phyloP scores from a whole-genome alignment of 2,113 vertebrate species.

The Cyrtonyx montezumae region DNA sequence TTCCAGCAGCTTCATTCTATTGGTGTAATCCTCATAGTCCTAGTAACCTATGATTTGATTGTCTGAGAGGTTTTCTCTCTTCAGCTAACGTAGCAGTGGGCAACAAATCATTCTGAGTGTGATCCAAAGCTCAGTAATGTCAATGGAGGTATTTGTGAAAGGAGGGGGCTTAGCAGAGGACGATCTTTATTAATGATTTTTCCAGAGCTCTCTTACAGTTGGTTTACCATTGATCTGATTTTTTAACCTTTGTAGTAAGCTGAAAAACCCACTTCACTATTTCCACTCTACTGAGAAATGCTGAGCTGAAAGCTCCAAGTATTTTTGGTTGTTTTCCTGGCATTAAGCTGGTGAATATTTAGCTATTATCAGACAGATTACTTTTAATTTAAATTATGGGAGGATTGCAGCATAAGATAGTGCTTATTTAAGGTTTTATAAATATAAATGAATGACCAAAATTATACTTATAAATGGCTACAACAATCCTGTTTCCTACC shows the following conservation, averaged over 20 bases:
- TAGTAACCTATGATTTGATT: not conserved
- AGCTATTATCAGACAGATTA: not conserved
- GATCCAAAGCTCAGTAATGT: conserved; percentile 28
- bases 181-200: conserved; percentile 56
- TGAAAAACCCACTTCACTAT: conserved; percentile 30
- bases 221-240: conserved; percentile 50
- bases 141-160: conserved; percentile 41
- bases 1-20: not conserved
- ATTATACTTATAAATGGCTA: not conserved
- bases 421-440: not conserved
- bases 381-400: not conserved
- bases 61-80: conserved; percentile 9
- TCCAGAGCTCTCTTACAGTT: conserved; percentile 43
- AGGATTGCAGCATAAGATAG: not conserved
- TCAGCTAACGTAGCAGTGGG: conserved; percentile 8
- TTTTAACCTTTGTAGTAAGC: conserved; percentile 52
- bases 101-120: conserved; percentile 6
- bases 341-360: not conserved
- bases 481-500: not conserved
- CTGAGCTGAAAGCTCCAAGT: not conserved
- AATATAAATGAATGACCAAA: not conserved
- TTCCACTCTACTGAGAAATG: conserved; percentile 28
- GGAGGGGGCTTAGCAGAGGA: conserved; percentile 7
- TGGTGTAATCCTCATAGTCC: not conserved
- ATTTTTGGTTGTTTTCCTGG: conserved; percentile 22